These are phyloP conservation scores for Eclectus roratus DNA, from an alignment of 2,113 vertebrate genomes.

Conservation along the genomic window DNA sequence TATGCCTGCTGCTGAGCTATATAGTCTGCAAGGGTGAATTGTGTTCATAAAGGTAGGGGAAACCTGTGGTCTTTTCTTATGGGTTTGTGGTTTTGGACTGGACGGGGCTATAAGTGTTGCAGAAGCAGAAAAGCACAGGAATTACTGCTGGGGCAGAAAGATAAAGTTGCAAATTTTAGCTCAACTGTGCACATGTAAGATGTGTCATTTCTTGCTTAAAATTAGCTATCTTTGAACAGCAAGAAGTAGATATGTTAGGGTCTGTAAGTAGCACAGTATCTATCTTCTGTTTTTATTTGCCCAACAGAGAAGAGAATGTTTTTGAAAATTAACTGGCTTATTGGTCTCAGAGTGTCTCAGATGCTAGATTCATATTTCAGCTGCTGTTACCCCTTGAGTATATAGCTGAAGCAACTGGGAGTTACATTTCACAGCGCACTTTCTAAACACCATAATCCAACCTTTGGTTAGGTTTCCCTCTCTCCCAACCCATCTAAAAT, in stretches of 20 bases:
- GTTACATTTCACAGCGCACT: neutral
- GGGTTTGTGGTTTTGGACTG: neutral
- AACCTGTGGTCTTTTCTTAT: accelerated
- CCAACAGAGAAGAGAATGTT: neutral
- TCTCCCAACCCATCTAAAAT: neutral
- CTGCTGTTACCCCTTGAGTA: neutral
- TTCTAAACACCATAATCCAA: neutral
- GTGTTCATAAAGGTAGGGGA: neutral
- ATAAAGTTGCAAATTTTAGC: neutral
- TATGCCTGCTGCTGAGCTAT: neutral
- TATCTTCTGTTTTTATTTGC: constrained; percentile 2
- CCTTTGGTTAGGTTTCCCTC: neutral
- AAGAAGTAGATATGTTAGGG: neutral
- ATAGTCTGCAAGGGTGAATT: neutral
- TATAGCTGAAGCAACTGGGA: neutral
- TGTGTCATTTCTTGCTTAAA: neutral
- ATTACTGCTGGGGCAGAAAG: neutral
- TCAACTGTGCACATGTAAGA: neutral
- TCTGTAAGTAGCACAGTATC: neutral
- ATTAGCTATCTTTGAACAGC: neutral
- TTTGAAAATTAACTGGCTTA: neutral
- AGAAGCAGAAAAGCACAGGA: neutral
- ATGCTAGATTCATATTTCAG: neutral
- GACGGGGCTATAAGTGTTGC: neutral
- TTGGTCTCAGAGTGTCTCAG: neutral